A percentile compares a stretch with the other conserved stretches of the same genome.
phyloP scores from a whole-genome alignment of 2,113 vertebrate genomes.

The Enhydra lutris region DNA sequence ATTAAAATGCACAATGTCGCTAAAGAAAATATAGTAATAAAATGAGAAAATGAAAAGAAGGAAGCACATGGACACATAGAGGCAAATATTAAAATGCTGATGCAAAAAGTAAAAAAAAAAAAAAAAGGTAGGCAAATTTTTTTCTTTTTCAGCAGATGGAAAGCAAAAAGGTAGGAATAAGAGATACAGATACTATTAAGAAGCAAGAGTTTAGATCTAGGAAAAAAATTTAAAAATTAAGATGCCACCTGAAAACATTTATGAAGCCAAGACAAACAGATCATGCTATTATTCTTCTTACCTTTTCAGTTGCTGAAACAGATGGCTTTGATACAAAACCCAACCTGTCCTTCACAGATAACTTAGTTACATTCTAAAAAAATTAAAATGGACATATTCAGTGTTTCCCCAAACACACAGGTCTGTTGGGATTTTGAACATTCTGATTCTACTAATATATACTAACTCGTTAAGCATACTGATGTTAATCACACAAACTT shows the following conservation, averaged over 20 bases:
- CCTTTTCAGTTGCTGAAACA: slow-evolving; percentile 91
- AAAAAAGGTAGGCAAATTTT: neutral
- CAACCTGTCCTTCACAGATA: slow-evolving; percentile 93
- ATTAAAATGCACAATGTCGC: slow-evolving; percentile 13
- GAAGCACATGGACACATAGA: slow-evolving; percentile 35
- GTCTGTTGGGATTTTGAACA: slow-evolving; percentile 70
- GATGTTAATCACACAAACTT: slow-evolving; percentile 42
- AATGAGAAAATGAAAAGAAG: slow-evolving; percentile 44
- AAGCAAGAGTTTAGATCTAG: slow-evolving; percentile 67
- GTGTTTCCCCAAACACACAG: slow-evolving; percentile 64
- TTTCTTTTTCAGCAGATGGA: slow-evolving; percentile 66
- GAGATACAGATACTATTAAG: slow-evolving; percentile 60
- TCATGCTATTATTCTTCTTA: slow-evolving; percentile 79
- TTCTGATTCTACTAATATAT: slow-evolving; percentile 53
- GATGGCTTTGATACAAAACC: slow-evolving; percentile 91
- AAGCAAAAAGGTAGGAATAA: slow-evolving; percentile 57
- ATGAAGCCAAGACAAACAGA: slow-evolving; percentile 77
- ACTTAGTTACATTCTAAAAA: slow-evolving; percentile 89
- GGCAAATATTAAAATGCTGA: slow-evolving; percentile 66
- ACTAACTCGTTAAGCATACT: slow-evolving; percentile 8
- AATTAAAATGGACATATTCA: slow-evolving; percentile 71
- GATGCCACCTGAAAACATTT: slow-evolving; percentile 77
- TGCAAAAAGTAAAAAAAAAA: slow-evolving; percentile 51
- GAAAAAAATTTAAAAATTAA: slow-evolving; percentile 69
- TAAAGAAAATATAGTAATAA: slow-evolving; percentile 49